Conservation (phyloP, 2,797 vertebrate species). For the Chloroceryle inda region DNA sequence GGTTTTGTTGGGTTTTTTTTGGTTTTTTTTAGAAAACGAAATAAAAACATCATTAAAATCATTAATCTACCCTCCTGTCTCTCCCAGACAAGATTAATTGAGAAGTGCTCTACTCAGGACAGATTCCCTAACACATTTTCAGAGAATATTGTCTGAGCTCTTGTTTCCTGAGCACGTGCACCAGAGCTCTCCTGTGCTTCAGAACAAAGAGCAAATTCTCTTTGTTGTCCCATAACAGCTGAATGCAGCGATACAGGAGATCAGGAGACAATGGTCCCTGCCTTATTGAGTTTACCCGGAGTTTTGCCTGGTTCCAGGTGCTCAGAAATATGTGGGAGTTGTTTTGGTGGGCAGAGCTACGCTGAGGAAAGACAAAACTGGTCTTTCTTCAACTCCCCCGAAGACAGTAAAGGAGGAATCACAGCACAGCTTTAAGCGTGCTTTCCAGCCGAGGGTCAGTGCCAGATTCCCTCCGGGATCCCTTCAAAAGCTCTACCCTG, state of each 20-base stretch:
- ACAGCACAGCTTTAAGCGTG: neutral
- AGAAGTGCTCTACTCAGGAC: neutral
- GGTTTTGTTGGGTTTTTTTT: neutral
- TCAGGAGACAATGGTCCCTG: neutral
- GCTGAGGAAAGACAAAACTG: neutral
- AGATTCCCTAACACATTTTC: neutral
- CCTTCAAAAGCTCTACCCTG: neutral
- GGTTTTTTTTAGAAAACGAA: neutral
- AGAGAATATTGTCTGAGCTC: conserved; percentile 4
- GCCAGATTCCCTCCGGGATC: neutral
- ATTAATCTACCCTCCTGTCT: neutral
- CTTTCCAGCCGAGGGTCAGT: neutral
- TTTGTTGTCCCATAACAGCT: neutral
- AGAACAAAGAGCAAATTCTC: conserved; percentile 46
- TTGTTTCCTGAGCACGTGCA: neutral
- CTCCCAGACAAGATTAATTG: conserved; percentile 1
- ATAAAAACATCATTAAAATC: neutral
- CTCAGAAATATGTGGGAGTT: neutral
- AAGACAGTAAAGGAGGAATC: neutral
- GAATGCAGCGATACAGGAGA: rapidly evolving
- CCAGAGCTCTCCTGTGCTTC: neutral
- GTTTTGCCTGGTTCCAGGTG: neutral
- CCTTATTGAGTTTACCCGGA: neutral
- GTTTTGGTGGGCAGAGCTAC: neutral
- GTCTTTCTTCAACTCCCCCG: neutral